Evolutionary conservation across 2,888 invertebrate genomes (phyloP).

Genomic region (Steromphala cineraria): DNA sequence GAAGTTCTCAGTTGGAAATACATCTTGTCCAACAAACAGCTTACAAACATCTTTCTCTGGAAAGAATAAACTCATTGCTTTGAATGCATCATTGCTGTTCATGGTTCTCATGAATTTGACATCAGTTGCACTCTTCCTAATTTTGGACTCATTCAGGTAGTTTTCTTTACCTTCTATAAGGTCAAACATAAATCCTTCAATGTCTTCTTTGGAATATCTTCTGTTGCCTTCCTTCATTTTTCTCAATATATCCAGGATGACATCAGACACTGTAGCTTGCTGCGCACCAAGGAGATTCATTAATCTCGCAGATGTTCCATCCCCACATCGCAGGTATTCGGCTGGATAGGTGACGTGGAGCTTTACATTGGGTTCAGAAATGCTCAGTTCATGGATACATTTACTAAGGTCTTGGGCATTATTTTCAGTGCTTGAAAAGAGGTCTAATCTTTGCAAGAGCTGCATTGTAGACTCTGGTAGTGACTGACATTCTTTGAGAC

Average conservation of each 20-base stretch:
- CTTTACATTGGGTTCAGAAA: background rate
- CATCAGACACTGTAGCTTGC: background rate
- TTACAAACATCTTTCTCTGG: constrained; percentile 34
- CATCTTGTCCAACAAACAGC: constrained; percentile 48
- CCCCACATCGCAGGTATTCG: background rate
- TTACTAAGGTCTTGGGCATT: background rate
- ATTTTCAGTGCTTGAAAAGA: background rate
- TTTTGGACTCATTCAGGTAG: background rate
- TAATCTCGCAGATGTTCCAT: background rate
- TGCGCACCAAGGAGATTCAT: background rate
- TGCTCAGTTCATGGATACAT: background rate
- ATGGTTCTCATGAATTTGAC: background rate
- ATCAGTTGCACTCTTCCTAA: background rate
- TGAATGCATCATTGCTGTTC: background rate
- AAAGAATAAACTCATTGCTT: background rate
- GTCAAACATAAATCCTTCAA: background rate
- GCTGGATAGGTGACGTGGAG: background rate
- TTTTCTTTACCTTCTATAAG: background rate
- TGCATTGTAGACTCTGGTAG: background rate
- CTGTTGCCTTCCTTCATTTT: background rate
- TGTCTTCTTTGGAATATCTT: background rate
- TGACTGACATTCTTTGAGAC: background rate
- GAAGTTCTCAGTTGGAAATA: constrained; percentile 42
- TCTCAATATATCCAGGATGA: background rate
- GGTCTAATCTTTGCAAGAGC: background rate